Evolutionary conservation across 2,888 invertebrate genomes (phyloP), one percentile per base, ranked within the genome.

Genomic region (Merodon equestris): DNA sequence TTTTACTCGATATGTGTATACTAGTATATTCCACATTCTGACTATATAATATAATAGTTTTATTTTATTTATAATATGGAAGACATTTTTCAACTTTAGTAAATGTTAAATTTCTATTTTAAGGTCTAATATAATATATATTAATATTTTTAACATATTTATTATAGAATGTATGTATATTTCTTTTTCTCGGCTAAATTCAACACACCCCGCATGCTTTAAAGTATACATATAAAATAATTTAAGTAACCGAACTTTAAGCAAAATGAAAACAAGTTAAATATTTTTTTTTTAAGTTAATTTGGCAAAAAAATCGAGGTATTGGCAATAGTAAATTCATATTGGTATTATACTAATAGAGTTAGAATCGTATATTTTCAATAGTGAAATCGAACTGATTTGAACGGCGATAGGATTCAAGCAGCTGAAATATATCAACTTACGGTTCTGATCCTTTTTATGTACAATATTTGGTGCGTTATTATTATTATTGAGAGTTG

Each of bases 71-170:
- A 79, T 79, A 79, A 74, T 79, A 81, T 81, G 81, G 81, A 81
- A 81, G 81, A 81, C 81, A 81, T 81, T 75, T 74, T 75, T 81
- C 71, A 81, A 81, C 74, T 71, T 81, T 75, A 74, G 70, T 75
- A 81, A 75, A 71, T 81, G 48, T 75, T 56, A 73, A 60, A 54
- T 51, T 57, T 73, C 58, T 58, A 63, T 72, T 51, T 50, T 56
- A 67, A 79, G 18, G 60, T 73, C 57, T 77, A 73, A 68, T 68
- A 38, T 66, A 61, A 42, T 71, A 72, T 40, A 48, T 48, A 27
- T 53, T 40, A 10, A 9, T 70, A 54, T 50, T 45, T 61, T 57
- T 61, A 63, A 70, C 57, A 64, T 63, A 58, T 61, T 51, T 44
- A 40, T 50, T 19, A 60, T 45, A 42, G 68, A 68, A 67, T 61